Conservation (phyloP, 2,113 vertebrate genomes). For the Zosterops pallidus region DNA sequence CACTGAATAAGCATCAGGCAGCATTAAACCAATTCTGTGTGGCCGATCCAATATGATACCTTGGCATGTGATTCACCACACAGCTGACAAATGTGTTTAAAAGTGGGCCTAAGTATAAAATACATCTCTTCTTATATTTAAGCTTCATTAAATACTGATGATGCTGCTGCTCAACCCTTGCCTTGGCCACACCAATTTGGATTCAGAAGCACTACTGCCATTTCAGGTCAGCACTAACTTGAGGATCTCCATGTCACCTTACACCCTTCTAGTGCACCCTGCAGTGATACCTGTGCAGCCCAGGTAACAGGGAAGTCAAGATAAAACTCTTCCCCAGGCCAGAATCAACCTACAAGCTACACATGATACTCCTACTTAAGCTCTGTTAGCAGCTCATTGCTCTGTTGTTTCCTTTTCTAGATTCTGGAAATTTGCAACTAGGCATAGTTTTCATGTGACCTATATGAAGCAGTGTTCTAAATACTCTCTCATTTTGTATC, state of each 20-base stretch:
- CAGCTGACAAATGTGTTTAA: neutral
- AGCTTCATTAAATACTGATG: neutral
- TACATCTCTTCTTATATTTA: fast-evolving
- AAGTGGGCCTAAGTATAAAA: neutral
- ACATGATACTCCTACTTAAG: neutral
- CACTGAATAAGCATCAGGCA: neutral
- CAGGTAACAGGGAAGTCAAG: neutral
- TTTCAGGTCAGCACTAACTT: neutral
- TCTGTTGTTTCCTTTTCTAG: neutral
- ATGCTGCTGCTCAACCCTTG: neutral
- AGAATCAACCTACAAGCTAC: neutral
- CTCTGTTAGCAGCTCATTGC: neutral
- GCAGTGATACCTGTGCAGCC: neutral
- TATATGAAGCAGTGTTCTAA: neutral
- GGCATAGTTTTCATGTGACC: neutral
- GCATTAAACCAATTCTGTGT: neutral
- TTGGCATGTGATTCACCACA: neutral
- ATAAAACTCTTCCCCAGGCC: neutral
- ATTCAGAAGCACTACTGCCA: neutral
- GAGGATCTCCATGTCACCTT: neutral
- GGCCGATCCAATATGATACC: neutral
- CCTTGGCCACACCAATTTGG: neutral
- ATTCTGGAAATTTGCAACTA: neutral
- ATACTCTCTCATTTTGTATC: neutral
- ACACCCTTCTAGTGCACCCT: neutral